A percentile compares a stretch with the other conserved stretches of the same genome.
These are phyloP conservation scores for Melikaiella ostensackeni DNA, from an alignment of 2,888 invertebrate genomes.

Conservation along the genomic window DNA sequence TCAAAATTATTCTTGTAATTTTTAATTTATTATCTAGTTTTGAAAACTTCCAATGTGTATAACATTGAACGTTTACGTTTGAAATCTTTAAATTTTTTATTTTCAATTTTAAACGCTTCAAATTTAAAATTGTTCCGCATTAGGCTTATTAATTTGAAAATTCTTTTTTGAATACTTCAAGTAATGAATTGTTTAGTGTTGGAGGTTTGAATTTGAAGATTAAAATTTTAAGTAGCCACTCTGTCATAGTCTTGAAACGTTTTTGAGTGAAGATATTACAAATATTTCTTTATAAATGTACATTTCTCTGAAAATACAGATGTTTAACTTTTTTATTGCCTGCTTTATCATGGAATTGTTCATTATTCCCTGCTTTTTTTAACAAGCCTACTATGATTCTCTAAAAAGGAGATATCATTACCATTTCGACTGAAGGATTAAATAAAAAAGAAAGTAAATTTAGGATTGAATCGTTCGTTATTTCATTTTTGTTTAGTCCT, in stretches of 20 bases:
- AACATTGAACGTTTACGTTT: no score
- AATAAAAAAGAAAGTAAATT: neutral
- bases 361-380: neutral
- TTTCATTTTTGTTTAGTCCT: neutral
- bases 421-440: neutral
- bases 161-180: no score
- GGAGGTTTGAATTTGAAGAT: no score
- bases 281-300: neutral
- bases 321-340: neutral
- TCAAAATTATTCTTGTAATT: no score
- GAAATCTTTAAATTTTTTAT: no score
- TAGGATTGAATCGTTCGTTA: neutral
- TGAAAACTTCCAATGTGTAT: no score
- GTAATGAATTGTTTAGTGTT: no score
- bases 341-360: neutral
- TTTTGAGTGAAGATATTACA: neutral
- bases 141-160: no score
- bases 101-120: no score
- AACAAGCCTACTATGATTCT: conserved; percentile 26
- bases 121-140: no score
- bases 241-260: neutral
- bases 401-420: neutral
- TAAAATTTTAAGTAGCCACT: no score
- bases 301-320: neutral
- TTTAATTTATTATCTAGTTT: no score